Conservation (phyloP, 2,888 invertebrate species). For the Mimas tiliae region DNA sequence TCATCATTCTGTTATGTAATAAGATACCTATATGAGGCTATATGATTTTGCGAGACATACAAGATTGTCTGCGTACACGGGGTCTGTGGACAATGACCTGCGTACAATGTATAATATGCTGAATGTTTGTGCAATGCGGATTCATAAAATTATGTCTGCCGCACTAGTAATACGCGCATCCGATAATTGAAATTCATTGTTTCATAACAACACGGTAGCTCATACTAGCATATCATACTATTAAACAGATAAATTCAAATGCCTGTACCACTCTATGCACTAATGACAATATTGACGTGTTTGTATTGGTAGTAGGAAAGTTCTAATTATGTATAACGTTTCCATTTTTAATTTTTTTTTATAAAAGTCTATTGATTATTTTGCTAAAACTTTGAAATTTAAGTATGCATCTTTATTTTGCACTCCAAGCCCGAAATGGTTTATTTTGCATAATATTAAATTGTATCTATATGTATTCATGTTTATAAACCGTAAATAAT, state of each 20-base stretch:
- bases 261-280: not conserved
- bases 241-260: not conserved
- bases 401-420: no score
- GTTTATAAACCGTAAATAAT: constrained; percentile 16
- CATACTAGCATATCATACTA: not conserved
- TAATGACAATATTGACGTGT: no score
- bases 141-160: constrained; percentile 46
- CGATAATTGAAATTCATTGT: constrained; percentile 61
- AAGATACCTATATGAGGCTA: not conserved
- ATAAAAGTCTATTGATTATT: no score
- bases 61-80: constrained; percentile 49
- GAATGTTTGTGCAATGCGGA: constrained; percentile 53
- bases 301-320: no score
- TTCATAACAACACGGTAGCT: constrained; percentile 36
- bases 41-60: constrained; percentile 18
- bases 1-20: not conserved
- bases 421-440: no score
- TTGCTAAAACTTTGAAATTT: no score
- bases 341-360: no score
- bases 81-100: constrained; percentile 54
- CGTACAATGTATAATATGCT: constrained; percentile 54
- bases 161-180: constrained; percentile 45
- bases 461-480: not conserved
- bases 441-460: not conserved
- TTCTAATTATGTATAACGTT: no score